Evolutionary conservation across 2,888 invertebrate species (phyloP).

Genomic region (Oligia strigilis): DNA sequence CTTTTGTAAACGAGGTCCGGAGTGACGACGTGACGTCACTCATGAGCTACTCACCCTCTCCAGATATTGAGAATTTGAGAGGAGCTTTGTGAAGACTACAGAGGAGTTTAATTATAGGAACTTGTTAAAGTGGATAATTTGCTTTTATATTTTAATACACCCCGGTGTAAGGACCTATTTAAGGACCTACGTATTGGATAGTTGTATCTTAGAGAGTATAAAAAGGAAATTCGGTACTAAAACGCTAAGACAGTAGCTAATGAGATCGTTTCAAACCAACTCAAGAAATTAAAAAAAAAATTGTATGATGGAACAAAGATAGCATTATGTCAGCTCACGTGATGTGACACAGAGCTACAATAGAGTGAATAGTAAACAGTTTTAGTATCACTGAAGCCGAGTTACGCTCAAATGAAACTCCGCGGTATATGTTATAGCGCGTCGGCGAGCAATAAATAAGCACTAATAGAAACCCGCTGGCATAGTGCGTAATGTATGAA

Average conservation of each 20-base stretch:
- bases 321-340: neutral
- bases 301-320: neutral
- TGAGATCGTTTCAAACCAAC: neutral
- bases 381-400: conserved; percentile 32
- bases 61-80: conserved; percentile 18
- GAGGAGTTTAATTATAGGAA: conserved; percentile 14
- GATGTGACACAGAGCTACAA: neutral
- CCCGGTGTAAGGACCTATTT: neutral
- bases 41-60: neutral
- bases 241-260: neutral
- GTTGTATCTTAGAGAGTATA: neutral
- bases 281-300: neutral
- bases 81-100: conserved; percentile 2
- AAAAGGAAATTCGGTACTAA: neutral
- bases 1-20: conserved; percentile 13
- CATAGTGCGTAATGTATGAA: conserved; percentile 10
- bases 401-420: conserved; percentile 42
- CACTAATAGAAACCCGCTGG: conserved; percentile 43
- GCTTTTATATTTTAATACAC: conserved; percentile 5
- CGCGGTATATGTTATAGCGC: conserved; percentile 39
- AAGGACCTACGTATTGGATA: neutral
- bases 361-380: conserved; percentile 25
- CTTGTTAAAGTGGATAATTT: conserved; percentile 17
- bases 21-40: conserved; percentile 16
- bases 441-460: conserved; percentile 29